These are phyloP conservation scores for Zoanthus solanderi DNA, from an alignment of 92 coral and sea anemone genomes.

Conservation along the genomic window DNA sequence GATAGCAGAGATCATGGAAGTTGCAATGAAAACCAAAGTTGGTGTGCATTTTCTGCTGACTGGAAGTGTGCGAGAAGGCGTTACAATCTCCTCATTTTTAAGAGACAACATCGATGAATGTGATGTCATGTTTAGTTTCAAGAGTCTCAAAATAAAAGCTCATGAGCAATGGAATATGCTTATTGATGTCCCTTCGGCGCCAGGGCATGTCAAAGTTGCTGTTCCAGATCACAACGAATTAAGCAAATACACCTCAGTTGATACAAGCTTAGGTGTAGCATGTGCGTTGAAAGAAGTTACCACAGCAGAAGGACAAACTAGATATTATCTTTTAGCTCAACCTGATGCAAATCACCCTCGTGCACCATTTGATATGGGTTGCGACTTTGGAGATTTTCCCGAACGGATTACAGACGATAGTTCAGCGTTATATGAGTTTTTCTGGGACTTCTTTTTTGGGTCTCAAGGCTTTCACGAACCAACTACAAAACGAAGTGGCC, in stretches of 20 bases:
- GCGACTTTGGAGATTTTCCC: not conserved
- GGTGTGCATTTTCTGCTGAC: slow-evolving; percentile 1
- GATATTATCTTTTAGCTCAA: slow-evolving; percentile 8
- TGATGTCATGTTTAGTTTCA: slow-evolving; percentile 36
- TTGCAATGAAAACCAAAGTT: not conserved
- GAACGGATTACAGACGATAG: not conserved
- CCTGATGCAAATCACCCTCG: slow-evolving; percentile 25
- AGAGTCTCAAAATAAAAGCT: slow-evolving; percentile 4
- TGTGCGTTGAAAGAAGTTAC: not conserved
- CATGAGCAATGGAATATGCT: not conserved
- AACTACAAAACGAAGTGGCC: slow-evolving; percentile 7
- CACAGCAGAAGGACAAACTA: not conserved
- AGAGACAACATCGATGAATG: not conserved
- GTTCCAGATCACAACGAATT: not conserved
- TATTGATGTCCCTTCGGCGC: slow-evolving; percentile 21
- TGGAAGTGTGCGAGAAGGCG: slow-evolving; percentile 27
- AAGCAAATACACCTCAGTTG: not conserved
- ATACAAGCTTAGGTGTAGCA: not conserved
- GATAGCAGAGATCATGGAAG: not conserved
- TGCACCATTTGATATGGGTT: slow-evolving; percentile 19
- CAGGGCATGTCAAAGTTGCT: slow-evolving; percentile 16
- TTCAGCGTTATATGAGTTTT: not conserved
- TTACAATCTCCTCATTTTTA: not conserved
- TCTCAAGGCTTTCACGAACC: slow-evolving; percentile 25
- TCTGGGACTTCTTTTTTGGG: not conserved